These are phyloP conservation scores for Apodemia duryi DNA, from an alignment of 2,888 invertebrate species.

Conservation along the genomic window DNA sequence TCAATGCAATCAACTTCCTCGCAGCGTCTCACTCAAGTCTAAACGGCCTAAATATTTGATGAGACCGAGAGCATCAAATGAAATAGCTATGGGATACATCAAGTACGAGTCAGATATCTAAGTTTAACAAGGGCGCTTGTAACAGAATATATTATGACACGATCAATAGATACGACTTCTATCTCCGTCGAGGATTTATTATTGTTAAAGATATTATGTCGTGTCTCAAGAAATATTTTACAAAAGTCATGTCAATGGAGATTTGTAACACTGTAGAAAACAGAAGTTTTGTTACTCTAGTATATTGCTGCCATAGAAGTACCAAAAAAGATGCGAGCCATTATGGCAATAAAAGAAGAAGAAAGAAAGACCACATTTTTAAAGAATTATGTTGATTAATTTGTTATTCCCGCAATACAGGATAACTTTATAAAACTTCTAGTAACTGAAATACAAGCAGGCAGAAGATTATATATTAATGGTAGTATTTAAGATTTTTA, in stretches of 20 bases:
- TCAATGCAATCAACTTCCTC: conserved; percentile 44
- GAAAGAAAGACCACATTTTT: too few species aligned
- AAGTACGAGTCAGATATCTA: conserved; percentile 49
- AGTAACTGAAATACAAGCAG: too few species aligned
- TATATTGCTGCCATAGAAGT: too few species aligned
- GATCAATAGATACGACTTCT: conserved; percentile 55
- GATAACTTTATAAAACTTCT: too few species aligned
- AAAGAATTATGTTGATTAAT: too few species aligned
- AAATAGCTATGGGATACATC: conserved; percentile 58
- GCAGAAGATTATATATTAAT: too few species aligned
- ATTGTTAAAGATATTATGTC: conserved; percentile 2
- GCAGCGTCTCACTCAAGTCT: conserved; percentile 59
- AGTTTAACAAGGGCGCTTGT: conserved; percentile 69
- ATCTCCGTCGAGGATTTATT: conserved; percentile 8
- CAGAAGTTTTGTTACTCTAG: too few species aligned
- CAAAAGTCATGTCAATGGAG: neutral
- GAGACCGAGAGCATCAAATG: conserved; percentile 69
- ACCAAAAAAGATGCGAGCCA: too few species aligned
- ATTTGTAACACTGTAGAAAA: too few species aligned
- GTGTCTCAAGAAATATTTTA: neutral
- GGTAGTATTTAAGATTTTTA: too few species aligned
- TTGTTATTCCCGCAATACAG: too few species aligned
- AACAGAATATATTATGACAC: conserved; percentile 63
- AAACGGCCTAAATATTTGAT: conserved; percentile 74
- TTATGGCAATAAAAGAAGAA: too few species aligned